Evolutionary conservation across 2,888 invertebrate genomes (phyloP), one percentile per base, ranked within the genome.

Genomic region (Eumerus sabulonum): DNA sequence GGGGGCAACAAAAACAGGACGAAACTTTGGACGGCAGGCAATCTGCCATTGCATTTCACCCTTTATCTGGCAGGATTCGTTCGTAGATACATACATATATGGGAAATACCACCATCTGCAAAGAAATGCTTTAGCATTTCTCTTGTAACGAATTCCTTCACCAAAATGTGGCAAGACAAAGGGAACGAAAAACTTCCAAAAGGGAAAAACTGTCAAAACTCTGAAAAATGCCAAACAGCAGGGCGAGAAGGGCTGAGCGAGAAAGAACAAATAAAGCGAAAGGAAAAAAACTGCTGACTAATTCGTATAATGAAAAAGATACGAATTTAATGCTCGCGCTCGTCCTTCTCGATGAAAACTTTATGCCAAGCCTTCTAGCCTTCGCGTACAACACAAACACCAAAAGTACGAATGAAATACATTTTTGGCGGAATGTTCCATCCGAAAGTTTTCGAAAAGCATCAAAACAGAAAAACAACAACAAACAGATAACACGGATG

Each of bases 121-220:
- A 72, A 71, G 66, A 57, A 57, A 50, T 62, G 45, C 67, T 42
- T 53, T 13, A 48, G 59, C 50, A 79, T 64, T 70, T 73, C 60
- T 51, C 19, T 27, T 27, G 27, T 64, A 70, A 60, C 74, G 57
- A 77, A 77, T 67, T 68, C 72, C 62, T 62, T 36, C 38, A 53
- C 19, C 50, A 18, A 60, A 54, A 54, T 48, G 19, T 13, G 40
- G 27, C 14, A 56, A 7, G 13, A 19, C 19, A 56, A 68, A 14
- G 11, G 12, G 7, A 53, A 27, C 0, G n/a, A n/a, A 14, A 19
- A 13, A 12, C 36, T 72, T 27, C 14, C 45, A 74, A 70, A 70
- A 42, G 36, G n/a, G n/a, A 54, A 68, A 77, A 59, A 60, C 72
- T 79, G 67, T 79, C 63, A 79, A 68, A 79, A 79, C 68, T 59